A percentile compares a stretch with the other conserved stretches of the same genome.
Conservation (phyloP, 1,140 invertebrate species). For the Triops cancriformis region DNA sequence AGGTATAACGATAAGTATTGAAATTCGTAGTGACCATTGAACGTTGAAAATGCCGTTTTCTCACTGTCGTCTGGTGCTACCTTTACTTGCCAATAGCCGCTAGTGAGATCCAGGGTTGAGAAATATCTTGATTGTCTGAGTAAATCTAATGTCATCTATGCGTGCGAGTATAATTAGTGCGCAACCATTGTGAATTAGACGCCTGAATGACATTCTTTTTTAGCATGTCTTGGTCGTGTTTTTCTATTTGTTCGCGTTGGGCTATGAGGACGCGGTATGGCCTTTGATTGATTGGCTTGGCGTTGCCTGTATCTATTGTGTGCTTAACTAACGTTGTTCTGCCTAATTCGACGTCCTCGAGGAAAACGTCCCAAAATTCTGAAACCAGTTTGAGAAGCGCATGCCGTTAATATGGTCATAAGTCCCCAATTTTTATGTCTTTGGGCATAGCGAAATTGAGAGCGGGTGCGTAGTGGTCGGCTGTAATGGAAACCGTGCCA, state of each 20-base stretch:
- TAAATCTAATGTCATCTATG: slow-evolving; percentile 27
- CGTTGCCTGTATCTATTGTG: no score
- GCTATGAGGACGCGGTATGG: background rate
- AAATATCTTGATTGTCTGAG: no score
- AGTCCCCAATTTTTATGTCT: background rate
- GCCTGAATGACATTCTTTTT: background rate
- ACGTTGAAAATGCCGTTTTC: slow-evolving; percentile 42
- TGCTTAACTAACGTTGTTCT: background rate
- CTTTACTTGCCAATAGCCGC: no score
- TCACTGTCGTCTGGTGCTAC: slow-evolving; percentile 32
- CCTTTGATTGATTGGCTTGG: no score
- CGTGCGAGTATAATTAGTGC: slow-evolving; percentile 19
- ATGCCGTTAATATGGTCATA: background rate
- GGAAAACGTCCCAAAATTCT: background rate
- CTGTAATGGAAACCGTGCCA: background rate
- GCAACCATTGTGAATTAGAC: slow-evolving; percentile 28
- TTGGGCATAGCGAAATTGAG: background rate
- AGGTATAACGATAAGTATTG: no score
- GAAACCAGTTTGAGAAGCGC: background rate
- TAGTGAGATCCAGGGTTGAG: no score
- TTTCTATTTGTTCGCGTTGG: background rate
- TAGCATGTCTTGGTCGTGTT: background rate
- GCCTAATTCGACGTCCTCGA: background rate
- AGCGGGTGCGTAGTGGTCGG: background rate
- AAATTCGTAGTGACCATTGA: slow-evolving; percentile 37